Base-by-base conservation (phyloP, 2,888 invertebrate genomes). In the Scrobipalpa costella region DNA sequence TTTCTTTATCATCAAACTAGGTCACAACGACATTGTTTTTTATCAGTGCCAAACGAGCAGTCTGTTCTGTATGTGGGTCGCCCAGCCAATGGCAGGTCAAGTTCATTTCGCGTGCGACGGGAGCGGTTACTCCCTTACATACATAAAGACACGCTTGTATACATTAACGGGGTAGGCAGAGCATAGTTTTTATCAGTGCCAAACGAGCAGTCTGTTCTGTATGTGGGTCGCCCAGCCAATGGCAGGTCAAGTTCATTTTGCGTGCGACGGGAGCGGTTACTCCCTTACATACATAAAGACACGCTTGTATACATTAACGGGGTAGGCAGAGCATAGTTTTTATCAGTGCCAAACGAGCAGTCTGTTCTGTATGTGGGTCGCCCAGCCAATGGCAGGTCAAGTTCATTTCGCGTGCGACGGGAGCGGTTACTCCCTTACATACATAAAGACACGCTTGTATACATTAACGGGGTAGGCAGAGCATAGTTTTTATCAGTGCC, bases 161-260 rank as follows among this genome's bases (percentile, higher is more conserved):
- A n/a, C n/a, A n/a, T n/a, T n/a, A n/a, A n/a, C n/a, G n/a, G n/a
- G n/a, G n/a, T n/a, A n/a, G n/a, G n/a, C n/a, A n/a, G n/a, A n/a
- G n/a, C n/a, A n/a, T n/a, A n/a, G n/a, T 72, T 67, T n/a, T 72
- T 75, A 75, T 76, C 72, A 67, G 66, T 71, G 74, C 73, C 76
- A 75, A 79, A 78, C 75, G 69, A 70, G 63, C 64, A 69, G 68
- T 60, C 64, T 68, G 63, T 65, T 62, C 66, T 60, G 15, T 66
- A 76, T 71, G 72, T 76, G 70, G 77, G 75, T 70, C 73, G 66
- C 67, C 65, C 68, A 69, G 67, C 67, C 75, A 75, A 72, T 75
- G 69, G 68, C 76, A 70, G 84, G 84, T 84, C 84, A 85, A 84
- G 84, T 79, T 79, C 79, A 75, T 69, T 68, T 69, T 64, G 71